Conservation (phyloP, 1,140 invertebrate genomes). For the Bombus sibiricus region DNA sequence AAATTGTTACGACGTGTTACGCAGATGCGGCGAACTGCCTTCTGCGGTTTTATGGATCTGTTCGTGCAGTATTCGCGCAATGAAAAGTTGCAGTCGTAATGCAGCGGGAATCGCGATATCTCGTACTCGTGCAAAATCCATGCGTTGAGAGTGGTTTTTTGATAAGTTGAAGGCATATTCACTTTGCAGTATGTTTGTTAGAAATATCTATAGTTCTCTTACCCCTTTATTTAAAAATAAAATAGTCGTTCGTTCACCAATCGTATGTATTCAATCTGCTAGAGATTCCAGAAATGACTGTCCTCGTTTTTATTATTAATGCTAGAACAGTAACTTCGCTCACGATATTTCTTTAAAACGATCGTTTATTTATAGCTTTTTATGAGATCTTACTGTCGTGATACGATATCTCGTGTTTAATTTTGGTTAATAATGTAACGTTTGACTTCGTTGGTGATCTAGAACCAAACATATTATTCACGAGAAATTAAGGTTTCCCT, state of each 20-base stretch:
- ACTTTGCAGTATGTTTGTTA: neutral
- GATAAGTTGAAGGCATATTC: neutral
- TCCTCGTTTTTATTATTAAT: no score
- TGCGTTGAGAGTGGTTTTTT: neutral
- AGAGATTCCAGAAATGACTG: no score
- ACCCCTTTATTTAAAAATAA: no score
- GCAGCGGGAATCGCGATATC: conserved; percentile 3
- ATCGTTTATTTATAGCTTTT: no score
- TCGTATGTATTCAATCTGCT: no score
- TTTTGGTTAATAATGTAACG: neutral
- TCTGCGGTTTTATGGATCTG: conserved; percentile 40
- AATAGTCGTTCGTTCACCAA: no score
- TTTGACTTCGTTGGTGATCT: neutral
- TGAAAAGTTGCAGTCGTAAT: conserved; percentile 36
- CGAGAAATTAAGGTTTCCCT: no score
- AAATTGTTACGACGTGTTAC: conserved; percentile 18
- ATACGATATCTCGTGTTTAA: no score
- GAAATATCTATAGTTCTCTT: no score
- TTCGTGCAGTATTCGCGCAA: conserved; percentile 17
- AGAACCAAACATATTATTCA: neutral
- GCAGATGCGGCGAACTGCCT: conserved; percentile 9
- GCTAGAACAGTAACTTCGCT: no score
- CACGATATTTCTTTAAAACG: no score
- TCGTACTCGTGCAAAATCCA: neutral
- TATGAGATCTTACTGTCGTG: no score